Evolutionary conservation across 2,888 invertebrate genomes (phyloP).

Genomic region (Drosophila phalerata): DNA sequence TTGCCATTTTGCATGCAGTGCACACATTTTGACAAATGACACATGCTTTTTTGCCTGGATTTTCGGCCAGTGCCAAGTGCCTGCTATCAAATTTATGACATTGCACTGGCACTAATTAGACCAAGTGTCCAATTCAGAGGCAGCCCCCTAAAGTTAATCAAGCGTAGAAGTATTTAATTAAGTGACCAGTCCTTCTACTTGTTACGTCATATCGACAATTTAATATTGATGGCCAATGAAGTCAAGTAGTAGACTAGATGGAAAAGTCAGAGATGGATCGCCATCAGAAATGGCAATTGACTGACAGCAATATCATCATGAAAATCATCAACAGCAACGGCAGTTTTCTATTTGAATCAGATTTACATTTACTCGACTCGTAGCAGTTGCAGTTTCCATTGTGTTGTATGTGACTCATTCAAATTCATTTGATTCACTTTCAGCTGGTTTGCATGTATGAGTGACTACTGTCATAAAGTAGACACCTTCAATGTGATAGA

Average conservation of each 20-base stretch:
- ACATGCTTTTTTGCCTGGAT: conserved; percentile 25
- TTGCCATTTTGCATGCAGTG: conserved; percentile 47
- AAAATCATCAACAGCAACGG: conserved; percentile 23
- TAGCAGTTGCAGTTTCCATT: conserved; percentile 51
- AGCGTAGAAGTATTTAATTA: conserved; percentile 73
- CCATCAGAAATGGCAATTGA: conserved; percentile 58
- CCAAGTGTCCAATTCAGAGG: conserved; percentile 60
- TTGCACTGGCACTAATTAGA: conserved; percentile 55
- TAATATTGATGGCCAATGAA: conserved; percentile 62
- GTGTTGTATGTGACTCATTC: conserved; percentile 54
- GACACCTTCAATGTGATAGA: conserved; percentile 5
- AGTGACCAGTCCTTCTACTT: conserved; percentile 33
- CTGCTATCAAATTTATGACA: conserved; percentile 67
- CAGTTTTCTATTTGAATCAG: conserved; percentile 42
- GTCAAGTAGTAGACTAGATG: too few relatives aligned
- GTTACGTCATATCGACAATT: conserved; percentile 10
- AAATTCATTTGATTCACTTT: conserved; percentile 67
- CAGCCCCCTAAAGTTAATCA: conserved; percentile 57
- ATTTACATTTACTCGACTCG: conserved; percentile 57
- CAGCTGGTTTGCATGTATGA: conserved; percentile 71
- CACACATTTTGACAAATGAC: conserved; percentile 58
- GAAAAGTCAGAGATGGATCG: too few relatives aligned
- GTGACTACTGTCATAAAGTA: conserved; percentile 51
- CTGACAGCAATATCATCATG: conserved; percentile 55
- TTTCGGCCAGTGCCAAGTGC: conserved; percentile 27